Evolutionary conservation across 2,888 invertebrate species (phyloP).

Genomic region (Drosophila eohydei): DNA sequence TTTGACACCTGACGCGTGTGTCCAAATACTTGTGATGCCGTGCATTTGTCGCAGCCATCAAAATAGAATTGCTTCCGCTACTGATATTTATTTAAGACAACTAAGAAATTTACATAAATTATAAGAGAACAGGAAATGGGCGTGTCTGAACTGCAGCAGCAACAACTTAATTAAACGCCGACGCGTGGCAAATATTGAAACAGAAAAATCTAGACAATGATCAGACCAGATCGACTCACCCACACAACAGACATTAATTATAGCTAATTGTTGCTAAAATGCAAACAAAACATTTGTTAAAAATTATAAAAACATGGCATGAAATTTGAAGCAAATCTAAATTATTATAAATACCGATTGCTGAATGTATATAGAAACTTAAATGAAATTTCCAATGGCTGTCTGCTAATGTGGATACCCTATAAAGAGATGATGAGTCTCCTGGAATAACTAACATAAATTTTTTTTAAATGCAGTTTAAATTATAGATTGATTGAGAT

Average conservation of each 20-base stretch:
- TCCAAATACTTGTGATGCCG: slow-evolving; percentile 12
- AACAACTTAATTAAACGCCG: slow-evolving; percentile 63
- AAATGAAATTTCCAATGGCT: too few species aligned
- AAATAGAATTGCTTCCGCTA: slow-evolving; percentile 66
- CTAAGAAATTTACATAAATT: slow-evolving; percentile 47
- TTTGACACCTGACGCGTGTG: slow-evolving; percentile 63
- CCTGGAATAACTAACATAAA: too few species aligned
- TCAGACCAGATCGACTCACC: slow-evolving; percentile 47
- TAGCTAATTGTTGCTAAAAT: slow-evolving; percentile 48
- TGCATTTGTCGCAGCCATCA: slow-evolving; percentile 28
- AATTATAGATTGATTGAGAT: too few species aligned
- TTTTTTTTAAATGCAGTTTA: too few species aligned
- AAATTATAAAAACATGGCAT: background rate
- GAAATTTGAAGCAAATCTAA: background rate
- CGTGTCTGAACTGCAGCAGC: slow-evolving; percentile 36
- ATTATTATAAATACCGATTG: background rate
- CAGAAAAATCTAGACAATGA: slow-evolving; percentile 27
- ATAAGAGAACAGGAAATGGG: slow-evolving; percentile 65
- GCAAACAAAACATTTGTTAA: slow-evolving; percentile 26
- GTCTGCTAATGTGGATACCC: too few species aligned
- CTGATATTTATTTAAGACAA: slow-evolving; percentile 47
- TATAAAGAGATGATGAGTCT: too few species aligned
- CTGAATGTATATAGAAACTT: background rate
- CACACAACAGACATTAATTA: slow-evolving; percentile 48
- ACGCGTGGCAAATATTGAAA: slow-evolving; percentile 53